A percentile compares a stretch with the other conserved stretches of the same genome.
phyloP scores from a whole-genome alignment of 2,113 vertebrate species.

The Leuciscus idus region DNA sequence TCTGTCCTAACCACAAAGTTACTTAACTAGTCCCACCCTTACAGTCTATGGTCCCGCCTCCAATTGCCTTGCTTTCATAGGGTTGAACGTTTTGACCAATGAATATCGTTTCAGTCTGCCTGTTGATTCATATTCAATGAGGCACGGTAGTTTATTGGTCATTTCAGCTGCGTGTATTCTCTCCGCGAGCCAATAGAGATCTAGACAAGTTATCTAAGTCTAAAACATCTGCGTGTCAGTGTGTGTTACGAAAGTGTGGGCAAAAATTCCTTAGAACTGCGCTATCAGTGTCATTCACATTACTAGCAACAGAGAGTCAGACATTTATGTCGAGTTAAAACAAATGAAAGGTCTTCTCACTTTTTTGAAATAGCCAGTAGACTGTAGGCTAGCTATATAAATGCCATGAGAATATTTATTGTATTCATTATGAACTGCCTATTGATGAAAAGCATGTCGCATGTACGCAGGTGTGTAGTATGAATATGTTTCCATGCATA shows the following conservation, averaged over 20 bases:
- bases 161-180: background rate
- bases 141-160: slow-evolving; percentile 40
- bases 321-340: no score
- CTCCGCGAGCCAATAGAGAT: slow-evolving; percentile 13
- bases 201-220: slow-evolving; percentile 47
- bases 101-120: background rate
- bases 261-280: background rate
- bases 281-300: background rate
- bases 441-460: no score
- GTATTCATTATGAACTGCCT: no score
- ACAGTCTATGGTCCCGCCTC: background rate
- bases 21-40: slow-evolving; percentile 54
- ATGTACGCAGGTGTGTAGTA: no score
- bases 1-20: slow-evolving; percentile 32
- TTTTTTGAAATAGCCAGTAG: no score
- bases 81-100: slow-evolving; percentile 55
- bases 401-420: no score
- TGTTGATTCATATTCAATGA: background rate
- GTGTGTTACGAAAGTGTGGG: slow-evolving; percentile 24
- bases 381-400: no score
- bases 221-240: background rate
- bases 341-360: no score
- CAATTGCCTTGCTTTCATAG: background rate
- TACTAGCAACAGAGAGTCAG: no score
- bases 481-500: no score